Evolutionary conservation across 2,888 invertebrate genomes (phyloP), one percentile per base, ranked within the genome.

Genomic region (Nephrocerus scutellatus): DNA sequence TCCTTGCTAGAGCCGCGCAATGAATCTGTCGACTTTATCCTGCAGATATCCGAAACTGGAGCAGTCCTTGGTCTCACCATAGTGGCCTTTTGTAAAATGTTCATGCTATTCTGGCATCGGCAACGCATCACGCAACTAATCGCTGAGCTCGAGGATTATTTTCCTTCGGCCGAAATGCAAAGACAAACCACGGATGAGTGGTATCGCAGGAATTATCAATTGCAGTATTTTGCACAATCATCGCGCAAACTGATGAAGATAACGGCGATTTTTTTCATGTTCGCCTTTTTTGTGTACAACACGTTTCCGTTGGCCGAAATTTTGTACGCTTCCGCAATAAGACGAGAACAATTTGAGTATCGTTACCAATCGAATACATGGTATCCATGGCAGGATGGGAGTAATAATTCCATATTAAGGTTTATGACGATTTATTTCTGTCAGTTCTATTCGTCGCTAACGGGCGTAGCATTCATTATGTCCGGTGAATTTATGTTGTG

Each of bases 321-420:
- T 2, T 2, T 53, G 12, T 55, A 53, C 15, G 56, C 62, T 32
- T 12, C 46, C 25, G 3, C 39, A 4, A n/a, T 36, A 4, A 43
- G 50, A 4, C 43, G 45, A 1, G 9, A 40, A 6, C 28, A 46
- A 1, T 35, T 57, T 5, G 42, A 30, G 9, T 58, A 49, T 37
- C 55, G 50, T 18, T 52, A 46, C 16, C 62, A 63, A 41, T 59
- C 60, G 26, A 54, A 55, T 30, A 60, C 62, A 10, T 63, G 65
- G 63, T 64, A 62, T 48, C 63, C 64, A 2, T 63, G 64, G 62
- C 51, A 49, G 6, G 41, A 48, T 18, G 6, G 40, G 9, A 24
- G 39, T 10, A 39, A 41, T 4, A 45, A 47, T 3, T 51, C 58
- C 0, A 10, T 33, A 5, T 3, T 36, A 0, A 40, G 44, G 28